Evolutionary conservation across 2,113 vertebrate genomes (phyloP), one percentile per base, ranked within the genome.

Genomic region (Turnix velox): DNA sequence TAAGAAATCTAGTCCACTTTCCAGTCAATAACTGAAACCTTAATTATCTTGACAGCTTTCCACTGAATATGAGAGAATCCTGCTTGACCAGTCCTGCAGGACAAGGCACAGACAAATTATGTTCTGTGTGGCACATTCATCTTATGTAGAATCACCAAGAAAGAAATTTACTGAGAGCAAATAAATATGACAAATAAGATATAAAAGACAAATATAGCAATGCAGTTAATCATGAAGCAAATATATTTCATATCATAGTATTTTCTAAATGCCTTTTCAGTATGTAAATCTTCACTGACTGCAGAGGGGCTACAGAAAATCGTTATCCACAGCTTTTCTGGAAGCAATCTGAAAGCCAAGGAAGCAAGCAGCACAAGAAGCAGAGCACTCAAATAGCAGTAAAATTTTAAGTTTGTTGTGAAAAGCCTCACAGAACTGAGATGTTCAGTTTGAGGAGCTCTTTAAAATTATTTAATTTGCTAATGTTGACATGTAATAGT

Each of bases 41-140:
- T 90, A 91, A 95, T 95, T 95, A 82, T 87, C 94, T 80, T 77
- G 88, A 91, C 82, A 85, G 82, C 71, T 90, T 94, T 95, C 75
- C 55, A 40, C 67, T 71, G 75, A 80, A 90, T 35, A 25, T 54
- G 82, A 46, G 91, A 84, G 72, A 94, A 92, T 92, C 92, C 30
- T 23, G 90, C 71, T 83, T 37, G 55, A 31, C 88, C 79, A 86
- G 94, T 90, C 79, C 63, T 88, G 40, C 78, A 84, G 59, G 67
- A 73, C n/a, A 18, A 66, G 63, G 31, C 75, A 51, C 51, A 61
- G 61, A 87, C 43, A 72, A 84, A 59, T 52, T 37, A n/a, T 83
- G 18, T 61, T 73, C 25, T 82, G 24, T 18, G 68, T 63, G 69
- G 10, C 51, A 51, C 46, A 31, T 63, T 76, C 39, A 40, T 19